Percentiles rank a stretch among this genome's conserved stretches.
phyloP scores from a whole-genome alignment of 2,113 vertebrate genomes.

The Monarcha castaneiventris region DNA sequence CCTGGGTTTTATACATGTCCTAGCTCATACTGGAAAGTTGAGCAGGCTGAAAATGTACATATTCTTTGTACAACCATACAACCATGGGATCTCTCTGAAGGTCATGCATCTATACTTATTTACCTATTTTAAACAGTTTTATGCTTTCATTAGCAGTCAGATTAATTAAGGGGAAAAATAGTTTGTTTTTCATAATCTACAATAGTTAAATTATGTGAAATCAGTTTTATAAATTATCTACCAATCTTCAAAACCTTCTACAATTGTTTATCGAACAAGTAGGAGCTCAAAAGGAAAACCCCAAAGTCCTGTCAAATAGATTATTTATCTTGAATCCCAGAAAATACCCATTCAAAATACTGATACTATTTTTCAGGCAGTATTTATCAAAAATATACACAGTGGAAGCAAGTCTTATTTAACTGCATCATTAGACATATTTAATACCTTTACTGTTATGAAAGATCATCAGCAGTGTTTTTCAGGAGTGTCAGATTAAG shows the following conservation, averaged over 20 bases:
- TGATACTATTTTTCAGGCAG: background rate
- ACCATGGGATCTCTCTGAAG: background rate
- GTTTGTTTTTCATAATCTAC: background rate
- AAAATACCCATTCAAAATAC: background rate
- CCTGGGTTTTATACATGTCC: background rate
- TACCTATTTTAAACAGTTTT: background rate
- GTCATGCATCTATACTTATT: background rate
- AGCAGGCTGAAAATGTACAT: background rate
- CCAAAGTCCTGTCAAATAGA: background rate
- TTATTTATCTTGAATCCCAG: background rate
- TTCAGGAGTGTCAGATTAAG: background rate
- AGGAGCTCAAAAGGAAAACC: background rate
- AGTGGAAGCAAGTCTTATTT: background rate
- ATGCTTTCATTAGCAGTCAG: background rate
- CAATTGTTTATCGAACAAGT: background rate
- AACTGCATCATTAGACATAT: background rate
- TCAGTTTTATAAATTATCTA: background rate
- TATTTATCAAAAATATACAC: background rate
- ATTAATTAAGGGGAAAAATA: background rate
- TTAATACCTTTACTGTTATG: background rate
- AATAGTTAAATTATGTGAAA: background rate
- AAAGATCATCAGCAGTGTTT: background rate
- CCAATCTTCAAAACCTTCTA: background rate
- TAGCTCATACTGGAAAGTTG: background rate
- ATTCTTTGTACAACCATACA: background rate